Percentiles rank a stretch among this genome's conserved stretches.
Conservation (phyloP, 2,113 vertebrate genomes). For the Protobothrops flavoviridis region DNA sequence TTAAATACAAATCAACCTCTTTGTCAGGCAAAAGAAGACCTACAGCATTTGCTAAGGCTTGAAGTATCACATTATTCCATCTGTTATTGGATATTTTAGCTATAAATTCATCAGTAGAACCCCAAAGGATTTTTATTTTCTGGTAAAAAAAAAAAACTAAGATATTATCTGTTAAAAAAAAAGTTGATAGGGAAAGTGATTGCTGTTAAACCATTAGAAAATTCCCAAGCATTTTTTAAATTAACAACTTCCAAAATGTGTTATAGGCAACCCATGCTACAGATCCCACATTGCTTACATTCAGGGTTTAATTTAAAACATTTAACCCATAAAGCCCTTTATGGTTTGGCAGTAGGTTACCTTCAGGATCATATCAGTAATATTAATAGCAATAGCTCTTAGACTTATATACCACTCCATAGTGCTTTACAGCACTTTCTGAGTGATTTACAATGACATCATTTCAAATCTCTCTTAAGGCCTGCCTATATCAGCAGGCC, state of each 20-base stretch:
- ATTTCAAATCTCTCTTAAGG: neutral
- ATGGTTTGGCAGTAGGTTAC: neutral
- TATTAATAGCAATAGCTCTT: neutral
- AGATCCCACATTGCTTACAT: neutral
- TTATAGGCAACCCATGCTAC: neutral
- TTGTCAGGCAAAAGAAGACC: slow-evolving; percentile 6
- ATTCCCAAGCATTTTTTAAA: neutral
- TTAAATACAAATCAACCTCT: slow-evolving; percentile 27
- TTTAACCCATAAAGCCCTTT: neutral
- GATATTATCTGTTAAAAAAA: neutral
- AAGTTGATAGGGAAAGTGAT: neutral
- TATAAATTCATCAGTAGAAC: neutral
- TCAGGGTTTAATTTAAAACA: neutral
- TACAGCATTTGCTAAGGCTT: slow-evolving; percentile 34
- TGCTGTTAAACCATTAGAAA: slow-evolving; percentile 3
- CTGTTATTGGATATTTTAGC: neutral
- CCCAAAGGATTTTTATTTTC: neutral
- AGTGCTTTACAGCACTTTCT: neutral
- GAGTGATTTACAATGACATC: neutral
- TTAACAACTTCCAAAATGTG: neutral
- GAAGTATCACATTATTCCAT: neutral
- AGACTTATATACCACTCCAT: neutral
- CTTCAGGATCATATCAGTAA: neutral
- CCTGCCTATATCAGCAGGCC: neutral
- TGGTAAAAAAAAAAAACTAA: neutral